phyloP scores from a whole-genome alignment of 2,888 invertebrate genomes.

The Toxonevra muliebris region DNA sequence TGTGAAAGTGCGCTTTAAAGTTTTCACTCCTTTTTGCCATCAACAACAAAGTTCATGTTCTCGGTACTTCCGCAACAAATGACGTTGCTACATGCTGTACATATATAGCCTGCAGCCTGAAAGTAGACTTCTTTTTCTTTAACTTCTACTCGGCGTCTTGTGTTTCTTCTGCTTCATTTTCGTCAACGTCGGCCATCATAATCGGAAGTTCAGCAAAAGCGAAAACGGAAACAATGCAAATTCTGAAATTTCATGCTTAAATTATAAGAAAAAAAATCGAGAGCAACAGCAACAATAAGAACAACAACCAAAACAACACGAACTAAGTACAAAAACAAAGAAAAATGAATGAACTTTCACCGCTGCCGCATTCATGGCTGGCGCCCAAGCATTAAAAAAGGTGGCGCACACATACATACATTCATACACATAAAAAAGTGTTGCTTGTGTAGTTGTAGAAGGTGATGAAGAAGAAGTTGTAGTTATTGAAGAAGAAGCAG shows the following conservation, averaged over 20 bases:
- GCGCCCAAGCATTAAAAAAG: constrained; percentile 1
- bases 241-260: constrained; percentile 24
- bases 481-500: no score
- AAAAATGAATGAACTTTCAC: not conserved
- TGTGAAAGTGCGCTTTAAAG: constrained; percentile 6
- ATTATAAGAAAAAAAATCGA: constrained; percentile 16
- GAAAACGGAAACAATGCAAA: constrained; percentile 36
- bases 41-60: constrained; percentile 14
- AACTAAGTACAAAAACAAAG: constrained; percentile 2
- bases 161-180: not conserved
- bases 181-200: constrained; percentile 18
- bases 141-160: not conserved
- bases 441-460: no score
- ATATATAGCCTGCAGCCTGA: not conserved
- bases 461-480: no score
- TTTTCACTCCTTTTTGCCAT: not conserved
- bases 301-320: not conserved
- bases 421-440: no score
- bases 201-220: constrained; percentile 29
- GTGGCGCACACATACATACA: not conserved
- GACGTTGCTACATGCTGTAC: constrained; percentile 10
- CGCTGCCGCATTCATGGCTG: not conserved
- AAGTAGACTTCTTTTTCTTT: not conserved
- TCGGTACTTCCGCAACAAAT: constrained; percentile 34
- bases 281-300: no score